Base-by-base conservation (phyloP, 2,797 vertebrate genomes). In the Tinamus major region DNA sequence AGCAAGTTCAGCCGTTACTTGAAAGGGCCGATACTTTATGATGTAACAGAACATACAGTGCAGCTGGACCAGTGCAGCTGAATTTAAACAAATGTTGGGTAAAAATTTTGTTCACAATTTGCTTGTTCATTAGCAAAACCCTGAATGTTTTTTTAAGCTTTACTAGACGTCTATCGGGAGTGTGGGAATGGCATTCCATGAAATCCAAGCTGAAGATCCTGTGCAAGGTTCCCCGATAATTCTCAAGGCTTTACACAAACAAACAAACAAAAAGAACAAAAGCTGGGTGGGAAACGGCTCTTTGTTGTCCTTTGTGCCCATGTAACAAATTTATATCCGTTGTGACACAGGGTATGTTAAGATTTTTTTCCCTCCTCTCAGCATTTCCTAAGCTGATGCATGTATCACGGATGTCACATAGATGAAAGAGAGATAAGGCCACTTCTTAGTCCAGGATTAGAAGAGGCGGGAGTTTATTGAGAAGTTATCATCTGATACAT, bases 381-480 rank as follows among this genome's bases (percentile, higher is more conserved):
- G 8, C 1, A 16, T 53, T 77, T 82, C 4, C 6, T 55, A 46
- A 3, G 9, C 10, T 56, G 55, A 56, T 12, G 7, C 10, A 20
- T 20, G 18, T 56, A 18, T 20, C 31, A 56, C 31, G n/a, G 31
- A n/a, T 56, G 31, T 20, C 17, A 29, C 3, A 23, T 2, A 74
- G 9, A 7, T 20, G n/a, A 83, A 69, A 72, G 20, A 64, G 15
- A 79, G 41, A 15, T 2, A 41, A 13, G 69, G 6, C 3, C 64
- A 20, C 21, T 35, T 4, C 2, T 68, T 72, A 53, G 33, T 5
- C 80, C 11, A 83, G 42, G 17, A 21, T 56, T 58, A 51, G 48
- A 56, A 71, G 10, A 9, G 7, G 44, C 8, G 1, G 17, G 64
- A 37, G 7, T 31, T 17, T 59, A 24, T 31, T 0, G 0, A 67